Evolutionary conservation across 2,113 vertebrate species (phyloP).

Genomic region (Indri indri): DNA sequence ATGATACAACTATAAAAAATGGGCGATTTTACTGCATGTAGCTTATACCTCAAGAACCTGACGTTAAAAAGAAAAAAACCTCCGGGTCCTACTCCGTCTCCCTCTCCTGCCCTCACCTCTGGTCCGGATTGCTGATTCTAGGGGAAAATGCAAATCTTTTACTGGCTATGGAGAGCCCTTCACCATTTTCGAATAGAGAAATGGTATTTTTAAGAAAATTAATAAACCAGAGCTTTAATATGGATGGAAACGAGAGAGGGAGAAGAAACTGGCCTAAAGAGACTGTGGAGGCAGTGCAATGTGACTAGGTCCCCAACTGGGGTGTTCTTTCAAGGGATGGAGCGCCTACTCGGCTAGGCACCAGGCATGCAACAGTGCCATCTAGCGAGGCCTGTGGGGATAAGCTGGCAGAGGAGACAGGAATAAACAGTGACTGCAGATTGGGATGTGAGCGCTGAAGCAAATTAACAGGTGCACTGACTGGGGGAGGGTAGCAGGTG

Average conservation of each 20-base stretch:
- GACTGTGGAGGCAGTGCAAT: background rate
- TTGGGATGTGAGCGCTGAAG: background rate
- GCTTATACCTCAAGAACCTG: background rate
- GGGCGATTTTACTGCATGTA: background rate
- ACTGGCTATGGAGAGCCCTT: background rate
- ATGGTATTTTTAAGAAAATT: background rate
- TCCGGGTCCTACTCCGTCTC: background rate
- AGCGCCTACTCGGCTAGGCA: no score
- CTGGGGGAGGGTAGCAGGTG: background rate
- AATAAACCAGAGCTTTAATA: background rate
- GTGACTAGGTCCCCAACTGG: background rate
- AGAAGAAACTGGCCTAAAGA: background rate
- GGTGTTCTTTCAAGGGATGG: background rate
- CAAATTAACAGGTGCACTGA: background rate
- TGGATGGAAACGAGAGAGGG: background rate
- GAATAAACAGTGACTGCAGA: background rate
- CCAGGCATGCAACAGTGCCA: background rate
- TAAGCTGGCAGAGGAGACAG: background rate
- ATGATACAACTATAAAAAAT: background rate
- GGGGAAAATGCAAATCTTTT: background rate
- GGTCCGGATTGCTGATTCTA: background rate
- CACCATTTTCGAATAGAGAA: background rate
- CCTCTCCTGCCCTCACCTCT: background rate
- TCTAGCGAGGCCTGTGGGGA: background rate
- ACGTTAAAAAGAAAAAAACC: background rate